Evolutionary conservation across 1,140 invertebrate species (phyloP), one percentile per base, ranked within the genome.

Genomic region (Eciton burchellii): DNA sequence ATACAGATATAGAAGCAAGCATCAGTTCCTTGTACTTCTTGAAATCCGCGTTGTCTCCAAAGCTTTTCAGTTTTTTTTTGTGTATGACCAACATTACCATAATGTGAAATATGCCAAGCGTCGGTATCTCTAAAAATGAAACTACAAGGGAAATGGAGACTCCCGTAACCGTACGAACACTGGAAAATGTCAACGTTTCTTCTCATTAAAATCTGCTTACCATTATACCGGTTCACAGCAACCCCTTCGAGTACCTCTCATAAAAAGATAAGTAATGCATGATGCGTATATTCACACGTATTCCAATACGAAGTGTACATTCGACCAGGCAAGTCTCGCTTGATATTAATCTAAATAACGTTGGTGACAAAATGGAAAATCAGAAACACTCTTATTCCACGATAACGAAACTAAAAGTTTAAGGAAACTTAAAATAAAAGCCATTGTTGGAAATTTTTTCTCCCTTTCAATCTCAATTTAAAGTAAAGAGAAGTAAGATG

Each of bases 181-280:
- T 43, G 21, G 1, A 54, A 65, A 77, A 76, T 16, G 26, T 35
- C 14, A 63, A 54, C 60, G 21, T 43, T 21, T 2, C 24, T 79
- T 70, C 56, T 68, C 62, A 76, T 76, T 76, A 79, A 57, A 21
- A 56, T 21, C 29, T 63, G 57, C 59, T 68, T 24, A 54, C 62
- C 1, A 35, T 24, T 11, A 24, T 35, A 49, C 26, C n/a, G 6
- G n/a, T 26, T 57, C n/a, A 19, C 3, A 45, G 21, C 19, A 9
- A 66, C 11, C 21, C 41, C 43, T 45, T 68, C 49, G 12, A 70
- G 35, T 12, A 26, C 68, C 35, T 45, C 56, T 45, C 35, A 24
- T 16, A 45, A 45, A 45, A 79, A 79, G 54, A 11, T 6, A 4
- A 66, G 21, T 47, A 19, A 24, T 21, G 14, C 11, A 6, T 16